phyloP scores from a whole-genome alignment of 1,140 invertebrate species.

The Homalodisca vitripennis region DNA sequence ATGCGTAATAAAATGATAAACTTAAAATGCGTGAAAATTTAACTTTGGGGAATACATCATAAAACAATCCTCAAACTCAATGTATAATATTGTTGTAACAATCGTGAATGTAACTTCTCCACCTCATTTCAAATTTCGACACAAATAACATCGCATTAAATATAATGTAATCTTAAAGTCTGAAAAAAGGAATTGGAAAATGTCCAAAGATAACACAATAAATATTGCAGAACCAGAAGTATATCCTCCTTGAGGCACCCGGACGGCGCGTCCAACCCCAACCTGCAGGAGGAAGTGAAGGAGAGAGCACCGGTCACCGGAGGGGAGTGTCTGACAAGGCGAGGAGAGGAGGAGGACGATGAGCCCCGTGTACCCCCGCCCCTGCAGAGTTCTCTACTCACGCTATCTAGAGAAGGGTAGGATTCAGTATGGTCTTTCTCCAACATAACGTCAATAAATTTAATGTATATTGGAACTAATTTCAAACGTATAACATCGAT shows the following conservation, averaged over 20 bases:
- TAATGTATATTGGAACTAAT: background rate
- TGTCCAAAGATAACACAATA: no score
- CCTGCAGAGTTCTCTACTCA: conserved; percentile 43
- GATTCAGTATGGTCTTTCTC: conserved; percentile 11
- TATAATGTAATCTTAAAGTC: no score
- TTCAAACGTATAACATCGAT: no score
- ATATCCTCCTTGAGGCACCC: conserved; percentile 79
- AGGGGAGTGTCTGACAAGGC: conserved; percentile 43
- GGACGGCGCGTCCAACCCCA: conserved; percentile 88
- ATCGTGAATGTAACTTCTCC: no score
- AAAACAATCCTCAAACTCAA: no score
- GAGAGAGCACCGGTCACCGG: conserved; percentile 68
- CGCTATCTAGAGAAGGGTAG: conserved; percentile 40
- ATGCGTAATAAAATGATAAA: no score
- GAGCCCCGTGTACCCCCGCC: conserved; percentile 49
- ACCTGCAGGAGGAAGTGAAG: conserved; percentile 52
- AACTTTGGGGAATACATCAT: no score
- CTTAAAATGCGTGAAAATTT: no score
- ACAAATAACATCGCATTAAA: no score
- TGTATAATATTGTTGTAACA: no score
- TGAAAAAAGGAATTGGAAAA: no score
- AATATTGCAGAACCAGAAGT: conserved; percentile 46
- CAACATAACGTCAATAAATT: background rate
- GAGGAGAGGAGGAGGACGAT: conserved; percentile 40
- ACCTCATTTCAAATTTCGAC: no score